Base-by-base conservation (phyloP, 2,113 vertebrate genomes). In the Spea bombifrons region DNA sequence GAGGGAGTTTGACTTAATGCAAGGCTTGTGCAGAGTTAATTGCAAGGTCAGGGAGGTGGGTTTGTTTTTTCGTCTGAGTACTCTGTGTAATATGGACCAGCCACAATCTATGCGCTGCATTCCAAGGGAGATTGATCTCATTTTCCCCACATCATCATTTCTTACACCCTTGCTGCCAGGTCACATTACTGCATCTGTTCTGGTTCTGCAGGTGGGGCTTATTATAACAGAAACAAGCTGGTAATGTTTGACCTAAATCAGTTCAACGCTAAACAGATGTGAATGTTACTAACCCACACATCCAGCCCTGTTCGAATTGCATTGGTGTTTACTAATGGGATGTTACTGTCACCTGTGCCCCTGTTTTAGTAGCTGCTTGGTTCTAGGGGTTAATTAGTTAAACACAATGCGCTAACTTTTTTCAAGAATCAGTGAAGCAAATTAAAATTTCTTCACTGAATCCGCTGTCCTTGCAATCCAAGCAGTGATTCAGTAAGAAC, bases 251-350 rank as follows among this genome's bases (percentile, higher is more conserved):
- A 67, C 71, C 77, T 73, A 48, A 12, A 59, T 67, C 7, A 73
- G n/a, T 17, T 66, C 48, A 80, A 80, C 65, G 71, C 63, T 59
- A 57, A 66, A 67, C 75, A 80, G 61, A 73, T 80, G 77, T 65
- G 15, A 30, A 3, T n/a, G 17, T 17, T 10, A 30, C 30, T 30
- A 30, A 30, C 30, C 30, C 30, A 30, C 30, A 30, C 30, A 30
- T 30, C 30, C 30, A 30, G 30, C 30, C 30, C 30, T 30, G 30
- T 30, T 30, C 30, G 30, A 30, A 30, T 30, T 30, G 30, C 30
- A 30, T 30, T 30, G 30, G 30, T 30, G 30, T 30, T 30, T 30
- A 30, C 30, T 30, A 30, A 30, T 30, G 30, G 1, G 30, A 30
- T 30, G 30, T 30, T 30, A 30, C 30, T 2, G 30, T 65, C 5